Conservation (phyloP, 1,140 invertebrate species). For the Hormaphis cornu region DNA sequence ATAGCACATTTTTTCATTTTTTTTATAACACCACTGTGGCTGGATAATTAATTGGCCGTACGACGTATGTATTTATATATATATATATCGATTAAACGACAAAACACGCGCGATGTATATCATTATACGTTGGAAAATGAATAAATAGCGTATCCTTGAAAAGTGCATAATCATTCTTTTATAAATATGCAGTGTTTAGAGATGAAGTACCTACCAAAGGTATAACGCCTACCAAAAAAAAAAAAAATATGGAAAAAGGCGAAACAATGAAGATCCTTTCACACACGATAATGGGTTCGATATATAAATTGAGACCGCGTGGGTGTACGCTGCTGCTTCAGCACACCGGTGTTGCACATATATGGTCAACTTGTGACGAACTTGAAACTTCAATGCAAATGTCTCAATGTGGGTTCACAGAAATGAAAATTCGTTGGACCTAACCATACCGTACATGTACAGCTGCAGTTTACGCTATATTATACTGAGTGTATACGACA, state of each 20-base stretch:
- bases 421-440: not conserved
- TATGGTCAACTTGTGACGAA: constrained; percentile 29
- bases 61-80: not conserved
- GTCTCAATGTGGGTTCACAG: constrained; percentile 26
- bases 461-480: no score
- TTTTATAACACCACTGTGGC: not conserved
- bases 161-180: constrained; percentile 21
- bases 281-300: constrained; percentile 16
- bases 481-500: not conserved
- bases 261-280: constrained; percentile 23
- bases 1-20: no score
- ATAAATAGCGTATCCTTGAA: constrained; percentile 14
- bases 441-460: not conserved
- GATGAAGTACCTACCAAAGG: constrained; percentile 3
- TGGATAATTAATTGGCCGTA: not conserved
- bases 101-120: not conserved
- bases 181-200: no score
- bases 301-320: constrained; percentile 16
- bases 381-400: constrained; percentile 20
- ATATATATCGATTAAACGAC: no score
- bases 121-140: not conserved
- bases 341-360: not conserved
- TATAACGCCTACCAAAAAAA: constrained; percentile 18
- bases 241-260: constrained; percentile 23
- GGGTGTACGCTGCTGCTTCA: not conserved